Conservation (phyloP, 2,113 vertebrate genomes). For the Talpa occidentalis region DNA sequence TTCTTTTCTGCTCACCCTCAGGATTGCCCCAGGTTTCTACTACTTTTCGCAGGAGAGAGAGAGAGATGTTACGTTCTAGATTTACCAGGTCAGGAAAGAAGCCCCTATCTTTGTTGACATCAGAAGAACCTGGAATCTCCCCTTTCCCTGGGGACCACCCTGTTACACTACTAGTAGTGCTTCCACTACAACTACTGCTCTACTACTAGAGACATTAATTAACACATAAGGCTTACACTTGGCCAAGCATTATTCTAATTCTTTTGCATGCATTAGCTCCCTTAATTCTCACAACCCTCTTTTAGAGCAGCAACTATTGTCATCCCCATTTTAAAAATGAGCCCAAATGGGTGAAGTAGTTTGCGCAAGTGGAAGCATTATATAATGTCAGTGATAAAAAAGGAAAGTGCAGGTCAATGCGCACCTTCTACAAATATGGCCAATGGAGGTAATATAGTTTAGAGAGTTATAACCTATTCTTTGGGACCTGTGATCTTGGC, state of each 20-base stretch:
- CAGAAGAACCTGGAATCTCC: too few species aligned
- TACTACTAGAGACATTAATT: background rate
- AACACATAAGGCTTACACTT: background rate
- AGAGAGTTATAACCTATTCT: background rate
- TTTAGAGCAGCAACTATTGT: background rate
- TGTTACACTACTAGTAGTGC: background rate
- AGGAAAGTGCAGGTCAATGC: background rate
- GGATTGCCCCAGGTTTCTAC: background rate
- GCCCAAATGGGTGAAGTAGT: background rate
- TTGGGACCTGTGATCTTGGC: background rate
- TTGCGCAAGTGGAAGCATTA: background rate
- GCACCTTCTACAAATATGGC: background rate
- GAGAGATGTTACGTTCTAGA: background rate
- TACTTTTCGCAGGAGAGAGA: background rate
- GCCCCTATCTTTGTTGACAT: background rate
- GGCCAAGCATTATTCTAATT: background rate
- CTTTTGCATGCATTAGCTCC: background rate
- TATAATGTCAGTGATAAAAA: background rate
- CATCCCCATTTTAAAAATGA: background rate
- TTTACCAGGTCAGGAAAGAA: background rate
- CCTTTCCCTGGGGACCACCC: too few species aligned
- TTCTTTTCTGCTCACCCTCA: background rate
- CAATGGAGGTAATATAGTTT: background rate
- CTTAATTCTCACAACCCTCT: slow-evolving; percentile 10
- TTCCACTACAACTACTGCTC: background rate